These are phyloP conservation scores for Odontesthes bonariensis DNA, from an alignment of 2,113 vertebrate genomes.

Conservation along the genomic window DNA sequence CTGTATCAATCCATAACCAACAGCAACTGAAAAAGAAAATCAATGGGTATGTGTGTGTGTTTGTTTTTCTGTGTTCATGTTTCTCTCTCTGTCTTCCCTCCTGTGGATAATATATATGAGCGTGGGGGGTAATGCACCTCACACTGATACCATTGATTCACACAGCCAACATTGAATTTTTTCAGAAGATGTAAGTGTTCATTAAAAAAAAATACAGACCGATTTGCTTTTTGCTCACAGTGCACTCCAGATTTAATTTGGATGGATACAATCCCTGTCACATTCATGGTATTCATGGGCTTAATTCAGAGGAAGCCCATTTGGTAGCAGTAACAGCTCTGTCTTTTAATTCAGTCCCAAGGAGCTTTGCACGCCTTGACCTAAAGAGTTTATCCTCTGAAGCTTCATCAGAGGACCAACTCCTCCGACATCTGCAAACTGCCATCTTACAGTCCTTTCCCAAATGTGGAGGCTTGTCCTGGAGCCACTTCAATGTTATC, in stretches of 20 bases:
- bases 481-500: not conserved
- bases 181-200: constrained; percentile 5
- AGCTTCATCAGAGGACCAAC: not conserved
- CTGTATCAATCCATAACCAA: constrained; percentile 25
- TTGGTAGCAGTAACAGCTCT: not conserved
- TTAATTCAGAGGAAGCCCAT: not conserved
- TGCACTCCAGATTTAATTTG: not conserved
- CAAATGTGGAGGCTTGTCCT: not conserved
- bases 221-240: not conserved
- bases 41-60: not conserved
- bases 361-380: not conserved
- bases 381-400: not conserved
- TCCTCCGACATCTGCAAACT: not conserved
- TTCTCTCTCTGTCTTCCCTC: not conserved
- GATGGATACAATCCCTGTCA: not conserved
- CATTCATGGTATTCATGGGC: too few species aligned
- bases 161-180: constrained; percentile 6
- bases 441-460: not conserved
- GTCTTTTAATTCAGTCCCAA: not conserved
- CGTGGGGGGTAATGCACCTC: not conserved
- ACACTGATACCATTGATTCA: constrained; percentile 1
- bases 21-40: constrained; percentile 27
- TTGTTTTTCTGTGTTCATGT: not conserved
- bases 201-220: not conserved
- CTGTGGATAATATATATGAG: not conserved